Evolutionary conservation across 2,797 vertebrate genomes (phyloP).

Genomic region (Antennarius maculatus): DNA sequence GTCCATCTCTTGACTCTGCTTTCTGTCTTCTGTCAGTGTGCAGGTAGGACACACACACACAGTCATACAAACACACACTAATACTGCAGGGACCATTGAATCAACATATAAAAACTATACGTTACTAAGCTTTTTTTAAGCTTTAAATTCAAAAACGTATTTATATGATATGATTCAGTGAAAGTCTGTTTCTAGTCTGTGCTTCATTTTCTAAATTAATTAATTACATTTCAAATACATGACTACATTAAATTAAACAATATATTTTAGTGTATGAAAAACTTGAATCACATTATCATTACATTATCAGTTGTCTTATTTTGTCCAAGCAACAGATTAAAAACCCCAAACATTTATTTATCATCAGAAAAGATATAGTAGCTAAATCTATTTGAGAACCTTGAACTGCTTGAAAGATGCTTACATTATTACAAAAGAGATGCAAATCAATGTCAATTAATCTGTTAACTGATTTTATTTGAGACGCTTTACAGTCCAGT

Average conservation of each 20-base stretch:
- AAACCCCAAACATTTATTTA: not conserved
- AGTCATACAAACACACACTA: not conserved
- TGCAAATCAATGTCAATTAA: not conserved
- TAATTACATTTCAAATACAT: not conserved
- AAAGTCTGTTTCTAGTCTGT: not conserved
- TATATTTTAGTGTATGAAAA: not conserved
- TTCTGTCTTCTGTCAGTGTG: conserved; percentile 59
- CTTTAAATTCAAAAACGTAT: too few relatives aligned
- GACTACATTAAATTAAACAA: too few relatives aligned
- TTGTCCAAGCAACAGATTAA: not conserved
- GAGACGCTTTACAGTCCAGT: not conserved
- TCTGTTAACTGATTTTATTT: not conserved
- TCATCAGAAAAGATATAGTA: not conserved
- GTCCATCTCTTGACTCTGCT: conserved; percentile 67
- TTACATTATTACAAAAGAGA: not conserved
- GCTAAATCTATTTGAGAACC: not conserved
- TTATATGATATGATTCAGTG: not conserved
- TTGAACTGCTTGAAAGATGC: not conserved
- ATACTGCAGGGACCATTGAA: not conserved
- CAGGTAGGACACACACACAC: conserved; percentile 70
- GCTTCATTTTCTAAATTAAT: not conserved
- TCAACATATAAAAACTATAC: not conserved
- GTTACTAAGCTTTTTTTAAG: too few relatives aligned
- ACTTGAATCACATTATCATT: not conserved
- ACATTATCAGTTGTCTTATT: not conserved